A percentile compares a stretch with the other conserved stretches of the same genome.
Evolutionary conservation across 2,888 invertebrate genomes (phyloP).

Genomic region (Melikaiella ostensackeni): DNA sequence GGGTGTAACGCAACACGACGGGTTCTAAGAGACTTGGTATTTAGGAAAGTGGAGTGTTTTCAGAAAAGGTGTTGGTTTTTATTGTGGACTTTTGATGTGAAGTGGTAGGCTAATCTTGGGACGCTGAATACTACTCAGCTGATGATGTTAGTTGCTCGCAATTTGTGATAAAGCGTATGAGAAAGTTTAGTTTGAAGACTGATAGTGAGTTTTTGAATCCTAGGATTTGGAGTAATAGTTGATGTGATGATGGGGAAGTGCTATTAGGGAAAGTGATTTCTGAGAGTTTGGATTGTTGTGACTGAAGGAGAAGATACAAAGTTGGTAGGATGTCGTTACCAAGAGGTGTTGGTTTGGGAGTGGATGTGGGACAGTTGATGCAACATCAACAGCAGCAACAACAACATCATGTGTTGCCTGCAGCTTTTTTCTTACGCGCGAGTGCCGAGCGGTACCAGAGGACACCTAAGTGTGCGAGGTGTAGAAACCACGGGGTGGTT

Average conservation of each 20-base stretch:
- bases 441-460: slow-evolving; percentile 94
- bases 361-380: slow-evolving; percentile 91
- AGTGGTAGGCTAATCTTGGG: background rate
- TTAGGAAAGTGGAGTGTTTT: background rate
- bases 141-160: background rate
- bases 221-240: background rate
- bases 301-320: background rate
- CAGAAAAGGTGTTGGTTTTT: background rate
- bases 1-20: slow-evolving; percentile 30
- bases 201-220: background rate
- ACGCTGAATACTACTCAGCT: background rate
- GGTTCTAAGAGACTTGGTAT: slow-evolving; percentile 5
- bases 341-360: slow-evolving; percentile 90
- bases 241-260: slow-evolving; percentile 4
- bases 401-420: slow-evolving; percentile 87
- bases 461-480: slow-evolving; percentile 98
- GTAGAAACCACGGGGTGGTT: slow-evolving; percentile 98
- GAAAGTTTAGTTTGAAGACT: background rate
- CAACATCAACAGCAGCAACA: slow-evolving; percentile 84
- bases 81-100: slow-evolving; percentile 13
- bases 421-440: slow-evolving; percentile 91
- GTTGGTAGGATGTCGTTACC: slow-evolving; percentile 85
- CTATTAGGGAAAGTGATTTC: background rate
- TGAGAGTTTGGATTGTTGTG: slow-evolving; percentile 9
- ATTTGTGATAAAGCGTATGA: background rate